Conservation (phyloP, 2,888 invertebrate genomes). For the Congeria kusceri region DNA sequence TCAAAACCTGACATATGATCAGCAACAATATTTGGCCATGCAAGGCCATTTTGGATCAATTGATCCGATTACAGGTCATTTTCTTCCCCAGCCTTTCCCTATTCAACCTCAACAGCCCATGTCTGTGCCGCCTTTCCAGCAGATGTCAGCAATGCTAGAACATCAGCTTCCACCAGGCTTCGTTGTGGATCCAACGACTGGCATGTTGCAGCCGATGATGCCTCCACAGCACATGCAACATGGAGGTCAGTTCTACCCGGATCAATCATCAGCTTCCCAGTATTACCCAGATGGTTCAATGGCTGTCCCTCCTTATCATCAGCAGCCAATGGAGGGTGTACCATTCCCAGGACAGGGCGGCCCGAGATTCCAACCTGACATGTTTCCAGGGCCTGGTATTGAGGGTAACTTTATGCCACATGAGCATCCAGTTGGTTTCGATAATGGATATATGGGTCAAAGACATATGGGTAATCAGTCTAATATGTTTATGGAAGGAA, state of each 20-base stretch:
- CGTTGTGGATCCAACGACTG: slow-evolving; percentile 44
- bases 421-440: slow-evolving; percentile 2
- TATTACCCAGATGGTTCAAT: slow-evolving; percentile 41
- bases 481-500: background rate
- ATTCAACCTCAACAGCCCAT: slow-evolving; percentile 37
- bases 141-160: slow-evolving; percentile 14
- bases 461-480: background rate
- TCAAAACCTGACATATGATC: slow-evolving; percentile 6
- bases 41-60: slow-evolving; percentile 24
- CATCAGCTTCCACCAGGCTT: slow-evolving; percentile 37
- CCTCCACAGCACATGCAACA: slow-evolving; percentile 16
- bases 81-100: slow-evolving; percentile 59
- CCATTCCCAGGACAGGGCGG: slow-evolving; percentile 21
- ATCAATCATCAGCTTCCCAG: slow-evolving; percentile 29
- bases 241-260: slow-evolving; percentile 32
- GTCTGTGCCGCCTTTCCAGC: slow-evolving; percentile 27
- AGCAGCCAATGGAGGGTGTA: slow-evolving; percentile 30
- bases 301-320: slow-evolving; percentile 3
- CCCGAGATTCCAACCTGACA: slow-evolving; percentile 29
- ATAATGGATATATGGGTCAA: slow-evolving; percentile 1
- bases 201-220: slow-evolving; percentile 36
- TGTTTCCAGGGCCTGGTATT: slow-evolving; percentile 23
- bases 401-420: slow-evolving; percentile 26
- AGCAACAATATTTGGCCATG: slow-evolving; percentile 21
- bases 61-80: slow-evolving; percentile 27